Evolutionary conservation across 1,140 invertebrate species (phyloP), one percentile per base, ranked within the genome.

Genomic region (Lordiphosa mommai): DNA sequence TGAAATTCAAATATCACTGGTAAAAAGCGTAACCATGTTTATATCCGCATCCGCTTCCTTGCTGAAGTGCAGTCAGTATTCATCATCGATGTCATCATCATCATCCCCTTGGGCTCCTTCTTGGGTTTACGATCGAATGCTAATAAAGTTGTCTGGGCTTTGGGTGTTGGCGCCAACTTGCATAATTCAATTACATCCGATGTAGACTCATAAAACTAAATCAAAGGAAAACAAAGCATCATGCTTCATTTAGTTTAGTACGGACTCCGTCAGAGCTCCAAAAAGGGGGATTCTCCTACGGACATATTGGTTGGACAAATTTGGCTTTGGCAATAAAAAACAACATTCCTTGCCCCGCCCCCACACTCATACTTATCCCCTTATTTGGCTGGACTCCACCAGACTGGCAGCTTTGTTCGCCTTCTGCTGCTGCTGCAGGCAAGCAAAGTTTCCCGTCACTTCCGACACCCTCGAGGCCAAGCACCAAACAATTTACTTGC

Each of bases 161-260:
- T 20, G 34, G 43, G 17, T 37, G 40, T 48, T 59, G 79, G 68
- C 40, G 86, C 86, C 86, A 88, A 82, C 68, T 87, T 82, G 72
- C 79, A 87, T 88, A 87, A 88, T 88, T 88, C 86, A 88, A 88
- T 87, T 88, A 88, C 86, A 87, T 87, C 86, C 86, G 86, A 87
- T 86, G 85, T 72, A 87, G 86, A 87, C 85, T 73, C 85, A 86
- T 88, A 87, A 88, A 88, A 87, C 86, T 87, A 87, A 88, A 88
- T 88, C 86, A 87, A 88, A 88, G 76, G 72, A 88, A 87, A 87
- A 87, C 85, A 88, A 87, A 87, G 86, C 79, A 85, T 77, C 69
- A 86, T 69, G 72, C 86, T 88, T 87, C 85, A 88, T 88, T 88
- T 87, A 86, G 65, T 73, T 72, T 63, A 56, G 30, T 59, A 68